A percentile compares a stretch with the other conserved stretches of the same genome.
phyloP scores from a whole-genome alignment of 2,888 invertebrate genomes.

The Mimumesa dahlbomi region DNA sequence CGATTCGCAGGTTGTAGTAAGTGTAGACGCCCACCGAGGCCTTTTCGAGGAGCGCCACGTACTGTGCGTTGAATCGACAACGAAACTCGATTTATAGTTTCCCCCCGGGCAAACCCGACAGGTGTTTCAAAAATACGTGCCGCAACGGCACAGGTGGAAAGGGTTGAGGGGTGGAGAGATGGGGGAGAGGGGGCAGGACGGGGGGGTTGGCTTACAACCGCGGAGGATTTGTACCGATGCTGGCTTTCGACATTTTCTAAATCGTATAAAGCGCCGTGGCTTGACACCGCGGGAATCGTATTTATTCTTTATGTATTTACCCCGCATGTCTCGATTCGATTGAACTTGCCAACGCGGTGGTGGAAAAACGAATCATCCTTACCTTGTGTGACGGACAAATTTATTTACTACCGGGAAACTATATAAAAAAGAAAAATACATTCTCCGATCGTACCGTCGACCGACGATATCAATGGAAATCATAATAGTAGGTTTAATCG shows the following conservation, averaged over 20 bases:
- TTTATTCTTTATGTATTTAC: conserved; percentile 18
- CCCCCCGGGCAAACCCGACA: conserved; percentile 24
- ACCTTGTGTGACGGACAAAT: too few species aligned
- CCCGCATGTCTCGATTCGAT: not conserved
- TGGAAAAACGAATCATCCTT: too few species aligned
- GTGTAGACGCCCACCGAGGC: conserved; percentile 4
- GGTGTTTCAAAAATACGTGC: conserved; percentile 54
- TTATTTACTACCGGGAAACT: too few species aligned
- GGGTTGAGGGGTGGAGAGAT: too few species aligned
- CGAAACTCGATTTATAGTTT: conserved; percentile 56
- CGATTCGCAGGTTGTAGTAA: conserved; percentile 23
- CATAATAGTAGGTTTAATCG: too few species aligned
- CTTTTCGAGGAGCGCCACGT: conserved; percentile 1
- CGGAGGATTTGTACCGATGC: not conserved
- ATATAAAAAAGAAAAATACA: too few species aligned
- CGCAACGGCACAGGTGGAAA: too few species aligned
- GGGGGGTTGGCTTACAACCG: too few species aligned
- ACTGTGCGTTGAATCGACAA: conserved; percentile 47
- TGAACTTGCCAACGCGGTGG: too few species aligned
- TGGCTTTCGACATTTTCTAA: conserved; percentile 25
- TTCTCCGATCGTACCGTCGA: too few species aligned
- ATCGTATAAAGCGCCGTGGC: conserved; percentile 15
- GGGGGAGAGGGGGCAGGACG: too few species aligned
- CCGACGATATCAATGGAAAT: too few species aligned
- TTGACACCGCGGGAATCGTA: conserved; percentile 18